Conservation (phyloP, 2,888 invertebrate genomes). For the Ectemnius lituratus region DNA sequence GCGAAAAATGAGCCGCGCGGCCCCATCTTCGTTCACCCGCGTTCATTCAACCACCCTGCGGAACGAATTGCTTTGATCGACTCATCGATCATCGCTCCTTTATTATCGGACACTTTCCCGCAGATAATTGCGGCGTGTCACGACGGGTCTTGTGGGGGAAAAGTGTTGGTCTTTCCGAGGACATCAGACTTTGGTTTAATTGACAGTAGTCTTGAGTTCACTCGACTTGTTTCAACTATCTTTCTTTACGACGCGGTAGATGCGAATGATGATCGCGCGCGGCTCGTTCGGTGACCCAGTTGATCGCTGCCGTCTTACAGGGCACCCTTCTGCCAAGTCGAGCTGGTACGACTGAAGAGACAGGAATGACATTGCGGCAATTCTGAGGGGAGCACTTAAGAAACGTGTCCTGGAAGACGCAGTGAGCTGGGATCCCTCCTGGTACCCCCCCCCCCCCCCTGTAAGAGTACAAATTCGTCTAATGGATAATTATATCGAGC, state of each 20-base stretch:
- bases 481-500: conserved; percentile 74
- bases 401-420: conserved; percentile 54
- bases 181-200: conserved; percentile 66
- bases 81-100: neutral
- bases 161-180: neutral
- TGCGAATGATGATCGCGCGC: conserved; percentile 35
- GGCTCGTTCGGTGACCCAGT: conserved; percentile 63
- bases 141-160: neutral
- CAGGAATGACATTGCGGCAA: conserved; percentile 30
- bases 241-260: conserved; percentile 26
- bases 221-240: neutral
- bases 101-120: neutral
- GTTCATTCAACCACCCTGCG: neutral
- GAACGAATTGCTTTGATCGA: neutral
- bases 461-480: conserved; percentile 77
- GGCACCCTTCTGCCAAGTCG: neutral
- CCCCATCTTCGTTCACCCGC: neutral
- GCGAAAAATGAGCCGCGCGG: conserved; percentile 14
- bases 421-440: conserved; percentile 60
- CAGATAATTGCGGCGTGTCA: neutral
- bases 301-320: conserved; percentile 32
- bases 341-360: neutral
- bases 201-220: conserved; percentile 70
- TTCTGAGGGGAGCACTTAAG: conserved; percentile 43
- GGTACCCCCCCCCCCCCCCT: conserved; percentile 71